Evolutionary conservation across 1,140 invertebrate genomes (phyloP).

Genomic region (Cherax quadricarinatus): DNA sequence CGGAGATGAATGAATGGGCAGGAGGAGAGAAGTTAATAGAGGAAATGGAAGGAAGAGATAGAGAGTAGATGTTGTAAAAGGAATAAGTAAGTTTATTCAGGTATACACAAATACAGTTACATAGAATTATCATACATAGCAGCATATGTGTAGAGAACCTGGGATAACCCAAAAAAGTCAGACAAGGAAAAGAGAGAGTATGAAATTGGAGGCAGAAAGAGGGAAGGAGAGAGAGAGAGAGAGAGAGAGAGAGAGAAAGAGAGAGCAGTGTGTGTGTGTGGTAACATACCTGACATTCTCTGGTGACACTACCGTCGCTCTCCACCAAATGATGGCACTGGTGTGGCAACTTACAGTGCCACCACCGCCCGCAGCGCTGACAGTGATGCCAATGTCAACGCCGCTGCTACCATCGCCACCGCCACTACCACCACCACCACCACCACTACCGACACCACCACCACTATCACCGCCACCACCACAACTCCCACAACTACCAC

Average conservation of each 20-base stretch:
- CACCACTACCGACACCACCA: not conserved
- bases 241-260: not conserved
- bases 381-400: not conserved
- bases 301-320: conserved; percentile 42
- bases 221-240: not conserved
- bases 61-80: not conserved
- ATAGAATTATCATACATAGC: too few species aligned
- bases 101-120: too few species aligned
- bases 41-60: conserved; percentile 26
- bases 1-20: not conserved
- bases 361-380: not conserved
- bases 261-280: conserved; percentile 20
- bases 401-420: not conserved
- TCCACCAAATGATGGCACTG: conserved; percentile 42
- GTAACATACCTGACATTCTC: conserved; percentile 26
- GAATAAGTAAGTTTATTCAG: too few species aligned
- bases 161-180: too few species aligned
- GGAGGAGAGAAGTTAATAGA: not conserved
- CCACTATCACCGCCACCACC: not conserved
- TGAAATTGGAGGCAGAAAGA: not conserved
- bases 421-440: not conserved
- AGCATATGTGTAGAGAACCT: too few species aligned
- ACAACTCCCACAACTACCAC: not conserved
- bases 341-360: not conserved
- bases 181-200: not conserved